phyloP scores from a whole-genome alignment of 2,113 vertebrate species.

The Piprites chloris region DNA sequence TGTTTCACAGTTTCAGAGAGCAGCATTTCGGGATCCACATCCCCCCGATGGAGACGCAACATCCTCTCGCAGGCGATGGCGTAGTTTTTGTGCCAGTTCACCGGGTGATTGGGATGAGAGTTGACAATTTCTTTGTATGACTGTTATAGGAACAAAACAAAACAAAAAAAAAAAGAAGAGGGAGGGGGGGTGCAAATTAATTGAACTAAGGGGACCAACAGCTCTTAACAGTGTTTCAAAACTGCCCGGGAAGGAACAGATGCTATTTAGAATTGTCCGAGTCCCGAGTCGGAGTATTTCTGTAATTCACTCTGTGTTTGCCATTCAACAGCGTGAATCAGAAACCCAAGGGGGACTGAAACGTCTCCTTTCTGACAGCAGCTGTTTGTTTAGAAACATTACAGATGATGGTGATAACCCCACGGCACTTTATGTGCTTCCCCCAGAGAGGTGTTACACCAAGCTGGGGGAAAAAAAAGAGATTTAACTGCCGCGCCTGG shows the following conservation, averaged over 20 bases:
- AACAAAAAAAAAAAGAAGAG: accelerated
- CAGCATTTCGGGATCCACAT: slow-evolving; percentile 74
- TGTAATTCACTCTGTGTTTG: slow-evolving; percentile 26
- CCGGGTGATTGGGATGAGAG: slow-evolving; percentile 80
- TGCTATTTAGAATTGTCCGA: background rate
- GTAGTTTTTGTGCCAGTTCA: slow-evolving; percentile 98
- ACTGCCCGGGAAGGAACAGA: background rate
- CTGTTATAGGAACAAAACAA: slow-evolving; percentile 67
- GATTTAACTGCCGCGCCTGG: slow-evolving; percentile 22
- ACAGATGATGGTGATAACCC: slow-evolving; percentile 19
- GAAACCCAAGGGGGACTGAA: slow-evolving; percentile 46
- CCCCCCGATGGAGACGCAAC: slow-evolving; percentile 73
- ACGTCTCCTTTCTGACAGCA: slow-evolving; percentile 42
- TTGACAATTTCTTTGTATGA: slow-evolving; percentile 88
- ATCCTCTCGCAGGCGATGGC: slow-evolving; percentile 92
- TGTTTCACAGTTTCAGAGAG: slow-evolving; percentile 82
- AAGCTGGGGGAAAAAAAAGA: slow-evolving; percentile 5
- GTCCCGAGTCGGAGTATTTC: background rate
- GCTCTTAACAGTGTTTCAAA: background rate
- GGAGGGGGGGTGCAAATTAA: background rate
- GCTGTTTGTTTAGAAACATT: slow-evolving; percentile 47
- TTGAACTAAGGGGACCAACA: background rate
- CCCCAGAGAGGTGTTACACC: slow-evolving; percentile 38
- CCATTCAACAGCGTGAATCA: slow-evolving; percentile 27
- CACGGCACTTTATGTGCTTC: background rate